Evolutionary conservation across 2,888 invertebrate species (phyloP).

Genomic region (Platycnemis pennipes): DNA sequence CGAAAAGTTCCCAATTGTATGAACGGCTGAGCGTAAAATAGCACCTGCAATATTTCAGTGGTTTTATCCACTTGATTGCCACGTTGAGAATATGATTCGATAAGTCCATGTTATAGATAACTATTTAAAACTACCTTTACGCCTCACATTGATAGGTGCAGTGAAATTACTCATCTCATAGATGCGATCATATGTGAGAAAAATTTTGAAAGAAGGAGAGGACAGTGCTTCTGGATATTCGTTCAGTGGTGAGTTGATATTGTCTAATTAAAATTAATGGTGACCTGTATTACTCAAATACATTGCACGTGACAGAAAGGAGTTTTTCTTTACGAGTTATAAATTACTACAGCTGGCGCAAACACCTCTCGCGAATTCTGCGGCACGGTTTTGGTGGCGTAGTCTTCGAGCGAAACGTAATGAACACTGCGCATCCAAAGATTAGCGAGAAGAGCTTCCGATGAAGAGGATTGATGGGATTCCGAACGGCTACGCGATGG

Average conservation of each 20-base stretch:
- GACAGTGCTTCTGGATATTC: background rate
- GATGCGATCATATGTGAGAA: too few relatives aligned
- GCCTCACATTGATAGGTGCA: too few relatives aligned
- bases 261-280: background rate
- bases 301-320: background rate
- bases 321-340: background rate
- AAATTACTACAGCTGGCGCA: background rate
- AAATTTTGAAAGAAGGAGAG: background rate
- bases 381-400: background rate
- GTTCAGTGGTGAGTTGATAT: background rate
- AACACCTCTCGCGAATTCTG: background rate
- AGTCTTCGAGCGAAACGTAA: background rate
- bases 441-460: constrained; percentile 42
- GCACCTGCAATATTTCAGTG: too few relatives aligned
- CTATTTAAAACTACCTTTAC: too few relatives aligned
- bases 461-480: constrained; percentile 59
- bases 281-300: background rate
- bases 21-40: too few relatives aligned
- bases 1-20: too few relatives aligned
- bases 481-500: constrained; percentile 47
- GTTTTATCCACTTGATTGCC: too few relatives aligned
- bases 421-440: constrained; percentile 22
- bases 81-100: too few relatives aligned
- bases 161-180: too few relatives aligned
- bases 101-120: too few relatives aligned